Evolutionary conservation across 2,113 vertebrate genomes (phyloP).

Genomic region (Perognathus longimembris): DNA sequence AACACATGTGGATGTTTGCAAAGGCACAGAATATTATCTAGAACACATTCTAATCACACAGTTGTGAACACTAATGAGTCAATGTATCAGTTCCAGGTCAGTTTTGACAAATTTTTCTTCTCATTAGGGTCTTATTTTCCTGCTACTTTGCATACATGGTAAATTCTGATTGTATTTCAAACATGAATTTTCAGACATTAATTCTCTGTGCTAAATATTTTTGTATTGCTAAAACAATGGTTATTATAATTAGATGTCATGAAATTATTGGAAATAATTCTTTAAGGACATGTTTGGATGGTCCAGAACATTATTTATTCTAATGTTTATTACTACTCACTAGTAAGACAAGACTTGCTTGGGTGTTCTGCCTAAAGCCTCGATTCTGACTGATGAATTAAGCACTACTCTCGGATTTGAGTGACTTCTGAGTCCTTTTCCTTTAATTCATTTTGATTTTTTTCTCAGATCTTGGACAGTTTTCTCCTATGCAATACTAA

Average conservation of each 20-base stretch:
- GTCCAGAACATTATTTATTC: background rate
- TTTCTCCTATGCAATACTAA: background rate
- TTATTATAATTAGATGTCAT: background rate
- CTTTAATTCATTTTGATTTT: background rate
- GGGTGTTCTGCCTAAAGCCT: background rate
- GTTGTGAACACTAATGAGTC: background rate
- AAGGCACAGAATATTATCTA: background rate
- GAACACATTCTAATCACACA: background rate
- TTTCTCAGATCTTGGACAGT: background rate
- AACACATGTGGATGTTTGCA: background rate
- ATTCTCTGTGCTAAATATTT: background rate
- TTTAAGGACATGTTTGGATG: background rate
- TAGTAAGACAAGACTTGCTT: background rate
- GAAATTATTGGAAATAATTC: conserved; percentile 30
- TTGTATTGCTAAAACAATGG: conserved; percentile 17
- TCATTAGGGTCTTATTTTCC: background rate
- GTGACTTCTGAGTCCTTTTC: background rate
- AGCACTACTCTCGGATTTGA: background rate
- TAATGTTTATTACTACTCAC: background rate
- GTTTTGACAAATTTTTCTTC: background rate
- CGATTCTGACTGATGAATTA: background rate
- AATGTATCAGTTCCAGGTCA: background rate
- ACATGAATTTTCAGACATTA: conserved; percentile 1
- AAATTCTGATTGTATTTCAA: background rate
- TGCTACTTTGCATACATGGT: background rate